phyloP scores from a whole-genome alignment of 2,888 invertebrate genomes.

The Julus scanicus region DNA sequence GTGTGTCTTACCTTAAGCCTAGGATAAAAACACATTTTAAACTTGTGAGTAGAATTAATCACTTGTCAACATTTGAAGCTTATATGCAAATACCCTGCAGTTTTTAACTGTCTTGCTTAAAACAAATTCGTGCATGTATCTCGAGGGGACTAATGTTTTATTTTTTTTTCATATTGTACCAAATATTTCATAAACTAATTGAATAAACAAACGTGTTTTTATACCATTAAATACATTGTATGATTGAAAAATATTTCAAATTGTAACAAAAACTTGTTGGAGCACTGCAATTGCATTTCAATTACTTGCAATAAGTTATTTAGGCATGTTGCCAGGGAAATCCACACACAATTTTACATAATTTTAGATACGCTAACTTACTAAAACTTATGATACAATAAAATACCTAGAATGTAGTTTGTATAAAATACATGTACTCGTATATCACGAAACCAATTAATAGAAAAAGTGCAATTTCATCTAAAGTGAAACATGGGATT shows the following conservation, averaged over 20 bases:
- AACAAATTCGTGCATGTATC: too few relatives aligned
- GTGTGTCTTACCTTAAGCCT: constrained; percentile 62
- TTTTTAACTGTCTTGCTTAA: background rate
- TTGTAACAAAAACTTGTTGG: background rate
- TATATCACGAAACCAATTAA: too few relatives aligned
- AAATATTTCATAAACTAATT: background rate
- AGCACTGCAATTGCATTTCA: background rate
- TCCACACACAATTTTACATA: too few relatives aligned
- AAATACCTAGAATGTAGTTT: too few relatives aligned
- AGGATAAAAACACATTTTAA: background rate
- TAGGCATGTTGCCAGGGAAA: too few relatives aligned
- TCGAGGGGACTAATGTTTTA: background rate
- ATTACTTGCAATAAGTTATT: background rate
- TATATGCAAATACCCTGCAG: background rate
- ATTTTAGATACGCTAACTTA: too few relatives aligned
- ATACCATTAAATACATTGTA: background rate
- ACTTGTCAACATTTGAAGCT: background rate
- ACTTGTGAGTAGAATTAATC: background rate
- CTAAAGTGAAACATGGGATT: too few relatives aligned
- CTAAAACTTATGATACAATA: too few relatives aligned
- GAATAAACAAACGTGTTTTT: constrained; percentile 23
- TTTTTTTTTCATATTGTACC: background rate
- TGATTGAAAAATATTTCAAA: background rate
- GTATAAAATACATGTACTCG: too few relatives aligned
- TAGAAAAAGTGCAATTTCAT: too few relatives aligned